Evolutionary conservation across 2,113 vertebrate species (phyloP).

Genomic region (Ochotona princeps): DNA sequence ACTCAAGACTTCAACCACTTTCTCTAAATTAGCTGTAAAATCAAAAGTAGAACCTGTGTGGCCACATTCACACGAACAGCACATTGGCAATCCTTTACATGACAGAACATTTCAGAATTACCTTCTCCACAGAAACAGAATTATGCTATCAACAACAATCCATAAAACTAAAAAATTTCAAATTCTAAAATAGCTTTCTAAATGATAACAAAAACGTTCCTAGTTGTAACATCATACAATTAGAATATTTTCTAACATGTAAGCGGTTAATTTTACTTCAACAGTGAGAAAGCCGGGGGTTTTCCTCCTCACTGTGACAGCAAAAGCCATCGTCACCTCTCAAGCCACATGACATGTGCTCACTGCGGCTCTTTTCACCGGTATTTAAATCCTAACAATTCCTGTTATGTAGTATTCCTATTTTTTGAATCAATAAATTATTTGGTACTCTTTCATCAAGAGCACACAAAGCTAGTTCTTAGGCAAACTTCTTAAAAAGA

Average conservation of each 20-base stretch:
- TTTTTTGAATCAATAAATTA: not conserved
- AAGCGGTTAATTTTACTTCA: not conserved
- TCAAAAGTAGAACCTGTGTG: not conserved
- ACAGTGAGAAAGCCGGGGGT: conserved; percentile 16
- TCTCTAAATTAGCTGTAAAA: not conserved
- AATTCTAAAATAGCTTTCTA: conserved; percentile 48
- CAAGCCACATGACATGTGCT: not conserved
- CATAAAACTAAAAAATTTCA: conserved; percentile 31
- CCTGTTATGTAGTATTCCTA: not conserved
- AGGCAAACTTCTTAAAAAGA: no score
- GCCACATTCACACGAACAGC: not conserved
- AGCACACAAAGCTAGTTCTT: not conserved
- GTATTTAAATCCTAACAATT: not conserved
- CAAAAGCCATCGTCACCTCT: not conserved
- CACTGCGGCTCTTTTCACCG: not conserved
- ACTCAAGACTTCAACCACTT: conserved; percentile 15
- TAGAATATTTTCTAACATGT: not conserved
- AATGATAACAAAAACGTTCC: not conserved
- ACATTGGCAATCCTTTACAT: not conserved
- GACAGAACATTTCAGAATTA: conserved; percentile 56
- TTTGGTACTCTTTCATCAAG: conserved; percentile 19
- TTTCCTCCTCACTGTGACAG: not conserved
- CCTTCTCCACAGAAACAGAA: conserved; percentile 16
- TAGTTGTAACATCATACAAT: conserved; percentile 11
- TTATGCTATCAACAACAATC: conserved; percentile 22